A percentile compares a stretch with the other conserved stretches of the same genome.
These are phyloP conservation scores for Macropus fuliginosus DNA, from an alignment of 2,797 vertebrate genomes.

Conservation along the genomic window DNA sequence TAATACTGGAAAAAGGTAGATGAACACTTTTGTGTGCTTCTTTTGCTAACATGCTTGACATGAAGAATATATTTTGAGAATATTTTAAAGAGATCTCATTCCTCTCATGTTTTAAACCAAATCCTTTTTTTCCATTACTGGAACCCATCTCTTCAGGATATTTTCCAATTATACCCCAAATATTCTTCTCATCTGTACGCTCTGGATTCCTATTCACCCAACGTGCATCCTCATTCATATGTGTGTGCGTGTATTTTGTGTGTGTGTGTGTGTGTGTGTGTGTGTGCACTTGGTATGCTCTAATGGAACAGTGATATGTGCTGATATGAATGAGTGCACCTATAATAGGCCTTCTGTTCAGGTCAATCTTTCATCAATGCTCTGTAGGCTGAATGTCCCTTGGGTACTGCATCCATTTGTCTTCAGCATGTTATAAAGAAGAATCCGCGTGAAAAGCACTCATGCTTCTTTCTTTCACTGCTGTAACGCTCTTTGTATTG, in stretches of 20 bases:
- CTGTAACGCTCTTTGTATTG: conserved; percentile 70
- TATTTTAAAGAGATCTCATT: conserved; percentile 77
- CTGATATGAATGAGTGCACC: conserved; percentile 58
- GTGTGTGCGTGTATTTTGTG: conserved; percentile 36
- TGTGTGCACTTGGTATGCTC: conserved; percentile 34
- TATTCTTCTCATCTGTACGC: conserved; percentile 59
- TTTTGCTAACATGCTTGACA: conserved; percentile 84
- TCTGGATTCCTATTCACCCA: conserved; percentile 66
- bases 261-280: background rate
- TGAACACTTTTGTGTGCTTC: conserved; percentile 86
- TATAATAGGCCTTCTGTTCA: conserved; percentile 44
- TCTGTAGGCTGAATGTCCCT: conserved; percentile 64
- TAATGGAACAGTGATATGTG: conserved; percentile 65
- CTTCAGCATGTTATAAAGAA: conserved; percentile 79
- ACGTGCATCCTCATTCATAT: conserved; percentile 75
- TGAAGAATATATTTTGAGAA: conserved; percentile 80
- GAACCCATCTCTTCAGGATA: conserved; percentile 75
- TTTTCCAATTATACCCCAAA: conserved; percentile 69
- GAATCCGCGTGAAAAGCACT: conserved; percentile 74
- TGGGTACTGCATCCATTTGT: conserved; percentile 74
- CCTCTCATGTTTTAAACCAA: conserved; percentile 69
- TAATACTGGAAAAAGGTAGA: conserved; percentile 91
- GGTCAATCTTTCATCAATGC: conserved; percentile 59
- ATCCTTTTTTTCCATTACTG: conserved; percentile 71
- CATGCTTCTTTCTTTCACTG: conserved; percentile 64